These are phyloP conservation scores for Microplitis demolitor DNA, from an alignment of 1,140 invertebrate genomes.

Conservation along the genomic window DNA sequence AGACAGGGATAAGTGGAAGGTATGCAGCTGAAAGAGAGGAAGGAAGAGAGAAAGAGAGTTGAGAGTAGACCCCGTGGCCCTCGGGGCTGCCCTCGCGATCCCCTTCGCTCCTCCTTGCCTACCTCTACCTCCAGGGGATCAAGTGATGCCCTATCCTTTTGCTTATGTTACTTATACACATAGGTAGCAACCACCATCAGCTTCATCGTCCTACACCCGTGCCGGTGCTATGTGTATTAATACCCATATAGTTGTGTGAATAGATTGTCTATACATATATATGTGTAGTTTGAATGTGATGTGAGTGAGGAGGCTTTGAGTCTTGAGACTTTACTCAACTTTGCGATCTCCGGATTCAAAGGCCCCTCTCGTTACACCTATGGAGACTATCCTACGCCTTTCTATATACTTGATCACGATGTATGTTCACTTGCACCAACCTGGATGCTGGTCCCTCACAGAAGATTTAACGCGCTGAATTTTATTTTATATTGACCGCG, in stretches of 20 bases:
- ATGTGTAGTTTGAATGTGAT: too few relatives aligned
- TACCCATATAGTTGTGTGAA: too few relatives aligned
- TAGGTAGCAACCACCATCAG: slow-evolving; percentile 24
- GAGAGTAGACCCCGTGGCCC: slow-evolving; percentile 7
- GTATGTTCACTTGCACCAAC: too few relatives aligned
- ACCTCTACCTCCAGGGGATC: slow-evolving; percentile 1
- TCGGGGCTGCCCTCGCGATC: background rate
- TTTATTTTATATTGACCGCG: too few relatives aligned
- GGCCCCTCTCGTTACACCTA: slow-evolving; percentile 27
- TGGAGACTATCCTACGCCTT: slow-evolving; percentile 33
- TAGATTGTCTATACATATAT: too few relatives aligned
- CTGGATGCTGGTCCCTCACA: slow-evolving; percentile 34
- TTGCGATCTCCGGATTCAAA: background rate
- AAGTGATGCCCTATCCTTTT: slow-evolving; percentile 15
- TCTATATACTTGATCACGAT: slow-evolving; percentile 48
- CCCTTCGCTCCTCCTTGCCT: background rate
- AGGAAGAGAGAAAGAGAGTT: background rate
- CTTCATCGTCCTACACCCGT: background rate
- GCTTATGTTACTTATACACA: background rate
- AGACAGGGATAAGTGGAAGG: background rate
- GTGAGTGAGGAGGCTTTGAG: too few relatives aligned
- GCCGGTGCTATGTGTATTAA: background rate
- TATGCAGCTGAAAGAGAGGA: background rate
- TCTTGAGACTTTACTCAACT: background rate
- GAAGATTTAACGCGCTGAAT: background rate